Evolutionary conservation across 2,113 vertebrate species (phyloP).

Genomic region (Strix uralensis): DNA sequence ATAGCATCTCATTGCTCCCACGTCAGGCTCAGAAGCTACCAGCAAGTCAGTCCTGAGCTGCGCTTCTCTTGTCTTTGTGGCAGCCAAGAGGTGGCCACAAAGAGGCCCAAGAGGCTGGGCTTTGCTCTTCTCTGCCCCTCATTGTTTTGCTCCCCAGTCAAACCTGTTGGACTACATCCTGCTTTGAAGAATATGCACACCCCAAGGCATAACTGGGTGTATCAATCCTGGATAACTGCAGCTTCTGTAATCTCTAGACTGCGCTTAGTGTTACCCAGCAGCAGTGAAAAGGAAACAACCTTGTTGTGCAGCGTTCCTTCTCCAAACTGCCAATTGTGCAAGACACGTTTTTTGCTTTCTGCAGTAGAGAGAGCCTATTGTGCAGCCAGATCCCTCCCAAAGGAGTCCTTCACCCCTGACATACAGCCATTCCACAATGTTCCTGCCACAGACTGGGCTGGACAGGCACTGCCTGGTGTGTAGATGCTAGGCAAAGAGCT

Average conservation of each 20-base stretch:
- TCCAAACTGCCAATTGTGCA: neutral
- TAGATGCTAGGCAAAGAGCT: neutral
- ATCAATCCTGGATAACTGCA: neutral
- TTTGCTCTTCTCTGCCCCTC: neutral
- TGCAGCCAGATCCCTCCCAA: neutral
- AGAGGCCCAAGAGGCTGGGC: neutral
- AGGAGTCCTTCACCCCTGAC: neutral
- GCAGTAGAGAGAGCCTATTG: neutral
- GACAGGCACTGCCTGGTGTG: neutral
- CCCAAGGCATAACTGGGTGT: neutral
- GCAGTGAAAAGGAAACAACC: neutral
- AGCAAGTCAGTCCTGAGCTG: neutral
- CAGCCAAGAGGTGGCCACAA: neutral
- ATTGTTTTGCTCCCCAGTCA: neutral
- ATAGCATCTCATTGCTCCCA: neutral
- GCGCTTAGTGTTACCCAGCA: neutral
- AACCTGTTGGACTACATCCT: neutral
- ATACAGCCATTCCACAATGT: neutral
- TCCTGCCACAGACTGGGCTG: neutral
- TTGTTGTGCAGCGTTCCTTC: neutral
- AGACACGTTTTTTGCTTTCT: neutral
- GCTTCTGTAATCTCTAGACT: neutral
- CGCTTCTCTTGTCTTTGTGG: neutral
- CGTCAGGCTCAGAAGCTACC: neutral
- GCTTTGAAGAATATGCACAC: neutral